Evolutionary conservation across 2,888 invertebrate genomes (phyloP).

Genomic region (Theodoxus fluviatilis): DNA sequence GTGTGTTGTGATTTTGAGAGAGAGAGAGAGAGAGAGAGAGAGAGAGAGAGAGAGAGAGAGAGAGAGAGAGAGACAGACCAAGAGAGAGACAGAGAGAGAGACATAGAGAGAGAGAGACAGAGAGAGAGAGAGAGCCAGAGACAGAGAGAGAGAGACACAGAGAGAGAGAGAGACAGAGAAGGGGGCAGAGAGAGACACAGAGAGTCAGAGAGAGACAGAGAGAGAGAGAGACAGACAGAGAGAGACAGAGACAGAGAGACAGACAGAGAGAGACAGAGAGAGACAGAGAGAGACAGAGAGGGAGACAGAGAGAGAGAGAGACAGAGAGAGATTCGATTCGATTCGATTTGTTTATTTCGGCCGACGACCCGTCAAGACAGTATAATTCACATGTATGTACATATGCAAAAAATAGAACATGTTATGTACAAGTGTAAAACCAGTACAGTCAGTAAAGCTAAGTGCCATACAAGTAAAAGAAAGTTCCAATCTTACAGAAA

Average conservation of each 20-base stretch:
- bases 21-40: background rate
- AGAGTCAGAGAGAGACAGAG: background rate
- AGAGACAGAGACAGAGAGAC: slow-evolving; percentile 14
- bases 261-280: slow-evolving; percentile 14
- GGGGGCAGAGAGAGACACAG: background rate
- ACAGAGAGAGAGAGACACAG: background rate
- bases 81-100: background rate
- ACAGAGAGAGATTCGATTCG: background rate
- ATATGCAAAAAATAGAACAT: too few relatives aligned
- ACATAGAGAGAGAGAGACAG: background rate
- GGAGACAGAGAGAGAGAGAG: background rate
- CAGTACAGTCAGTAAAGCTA: too few relatives aligned
- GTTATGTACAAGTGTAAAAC: too few relatives aligned
- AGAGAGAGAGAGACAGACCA: background rate
- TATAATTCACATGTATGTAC: too few relatives aligned
- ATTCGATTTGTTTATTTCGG: background rate
- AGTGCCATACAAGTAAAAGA: too few relatives aligned
- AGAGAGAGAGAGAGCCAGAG: background rate
- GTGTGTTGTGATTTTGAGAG: too few relatives aligned
- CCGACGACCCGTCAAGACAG: too few relatives aligned
- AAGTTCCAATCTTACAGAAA: too few relatives aligned
- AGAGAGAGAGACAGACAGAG: background rate
- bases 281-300: background rate
- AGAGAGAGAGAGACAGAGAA: background rate
- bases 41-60: background rate